phyloP scores from a whole-genome alignment of 1,140 invertebrate species.

The Apis florea region DNA sequence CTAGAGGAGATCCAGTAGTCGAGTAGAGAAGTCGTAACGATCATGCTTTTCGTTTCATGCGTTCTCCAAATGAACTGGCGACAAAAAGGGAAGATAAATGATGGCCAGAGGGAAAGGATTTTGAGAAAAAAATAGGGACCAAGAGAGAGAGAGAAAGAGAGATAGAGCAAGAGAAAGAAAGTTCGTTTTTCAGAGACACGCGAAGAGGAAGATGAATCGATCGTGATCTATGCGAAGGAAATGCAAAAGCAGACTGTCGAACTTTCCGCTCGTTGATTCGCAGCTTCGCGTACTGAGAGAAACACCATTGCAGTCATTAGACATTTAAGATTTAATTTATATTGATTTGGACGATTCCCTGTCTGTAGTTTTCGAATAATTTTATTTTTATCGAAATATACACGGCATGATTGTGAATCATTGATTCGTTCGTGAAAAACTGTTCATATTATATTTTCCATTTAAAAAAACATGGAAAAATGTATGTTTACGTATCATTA shows the following conservation, averaged over 20 bases:
- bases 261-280: slow-evolving; percentile 33
- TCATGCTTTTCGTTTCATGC: slow-evolving; percentile 16
- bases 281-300: slow-evolving; percentile 57
- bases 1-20: neutral
- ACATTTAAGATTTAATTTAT: slow-evolving; percentile 1
- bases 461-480: no score
- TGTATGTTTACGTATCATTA: neutral
- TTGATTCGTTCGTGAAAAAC: neutral
- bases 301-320: slow-evolving; percentile 38
- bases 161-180: no score
- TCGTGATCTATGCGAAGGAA: neutral
- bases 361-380: neutral
- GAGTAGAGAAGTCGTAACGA: neutral
- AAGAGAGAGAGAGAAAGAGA: slow-evolving; percentile 39
- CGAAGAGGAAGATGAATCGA: neutral
- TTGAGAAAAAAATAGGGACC: slow-evolving; percentile 68
- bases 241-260: slow-evolving; percentile 17
- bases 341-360: neutral
- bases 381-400: neutral
- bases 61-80: slow-evolving; percentile 28
- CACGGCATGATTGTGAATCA: neutral
- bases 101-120: slow-evolving; percentile 30
- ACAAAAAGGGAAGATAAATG: slow-evolving; percentile 14
- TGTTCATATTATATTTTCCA: neutral
- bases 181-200: no score